Evolutionary conservation across 2,113 vertebrate species (phyloP).

Genomic region (Picathartes gymnocephalus): DNA sequence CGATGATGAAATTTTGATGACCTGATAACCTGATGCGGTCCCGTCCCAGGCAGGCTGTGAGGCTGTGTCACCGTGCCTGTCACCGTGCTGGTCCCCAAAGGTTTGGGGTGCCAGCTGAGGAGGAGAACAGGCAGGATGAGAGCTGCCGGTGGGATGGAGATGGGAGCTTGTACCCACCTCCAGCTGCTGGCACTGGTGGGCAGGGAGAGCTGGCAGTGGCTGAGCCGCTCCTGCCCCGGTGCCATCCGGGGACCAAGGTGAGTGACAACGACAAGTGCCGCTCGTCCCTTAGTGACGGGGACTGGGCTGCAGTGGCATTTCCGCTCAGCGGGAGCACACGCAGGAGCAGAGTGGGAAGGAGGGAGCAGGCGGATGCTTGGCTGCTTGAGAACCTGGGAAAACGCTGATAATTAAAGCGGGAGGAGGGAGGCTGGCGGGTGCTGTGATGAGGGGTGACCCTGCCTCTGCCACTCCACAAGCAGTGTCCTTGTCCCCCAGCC

Average conservation of each 20-base stretch:
- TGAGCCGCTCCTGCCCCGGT: neutral
- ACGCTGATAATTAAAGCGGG: neutral
- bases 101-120: neutral
- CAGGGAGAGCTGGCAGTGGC: neutral
- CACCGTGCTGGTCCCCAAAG: neutral
- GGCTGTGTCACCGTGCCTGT: rapidly evolving
- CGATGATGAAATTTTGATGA: conserved; percentile 65
- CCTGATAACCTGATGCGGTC: neutral
- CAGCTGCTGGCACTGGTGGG: neutral
- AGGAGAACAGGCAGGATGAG: neutral
- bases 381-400: neutral
- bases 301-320: neutral
- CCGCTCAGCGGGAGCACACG: neutral
- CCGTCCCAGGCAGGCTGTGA: neutral
- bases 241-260: neutral
- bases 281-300: neutral
- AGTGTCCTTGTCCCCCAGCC: neutral
- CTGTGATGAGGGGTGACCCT: neutral
- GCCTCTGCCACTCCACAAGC: neutral
- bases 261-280: neutral
- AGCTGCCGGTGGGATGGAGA: neutral
- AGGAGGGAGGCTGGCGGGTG: neutral
- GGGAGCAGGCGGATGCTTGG: neutral
- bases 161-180: rapidly evolving
- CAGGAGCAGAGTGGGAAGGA: neutral